These are phyloP conservation scores for Pterobdella sp. DNA, from an alignment of 2,888 invertebrate species.

Conservation along the genomic window DNA sequence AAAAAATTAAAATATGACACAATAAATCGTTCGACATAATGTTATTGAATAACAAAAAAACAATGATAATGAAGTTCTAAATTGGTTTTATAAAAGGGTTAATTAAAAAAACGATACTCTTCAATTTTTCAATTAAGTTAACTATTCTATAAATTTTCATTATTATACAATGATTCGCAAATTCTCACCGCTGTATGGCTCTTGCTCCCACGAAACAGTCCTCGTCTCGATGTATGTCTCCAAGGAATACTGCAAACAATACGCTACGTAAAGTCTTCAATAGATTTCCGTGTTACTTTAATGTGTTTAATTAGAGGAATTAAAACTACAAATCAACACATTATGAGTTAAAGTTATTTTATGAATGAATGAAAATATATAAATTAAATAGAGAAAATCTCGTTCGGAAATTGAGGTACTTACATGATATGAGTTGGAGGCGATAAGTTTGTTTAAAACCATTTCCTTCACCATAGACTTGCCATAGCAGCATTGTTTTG, in stretches of 20 bases:
- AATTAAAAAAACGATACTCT: too few species aligned
- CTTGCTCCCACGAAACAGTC: constrained; percentile 45
- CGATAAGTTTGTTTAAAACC: constrained; percentile 33
- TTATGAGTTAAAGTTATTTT: neutral
- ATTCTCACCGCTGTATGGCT: constrained; percentile 38
- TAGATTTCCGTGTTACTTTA: neutral
- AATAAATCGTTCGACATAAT: too few species aligned
- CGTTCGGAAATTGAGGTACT: constrained; percentile 23
- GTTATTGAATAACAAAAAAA: too few species aligned
- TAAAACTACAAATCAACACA: neutral
- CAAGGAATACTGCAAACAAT: constrained; percentile 37
- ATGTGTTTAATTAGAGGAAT: neutral
- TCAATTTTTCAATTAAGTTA: too few species aligned
- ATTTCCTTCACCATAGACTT: constrained; percentile 36
- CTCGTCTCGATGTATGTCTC: constrained; percentile 39
- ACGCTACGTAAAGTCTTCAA: neutral
- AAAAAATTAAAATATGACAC: too few species aligned
- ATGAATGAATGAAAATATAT: neutral
- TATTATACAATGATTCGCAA: neutral
- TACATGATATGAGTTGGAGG: constrained; percentile 38
- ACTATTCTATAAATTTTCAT: neutral
- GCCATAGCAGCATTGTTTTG: constrained; percentile 38
- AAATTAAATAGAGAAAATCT: too few species aligned
- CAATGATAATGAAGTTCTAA: too few species aligned
- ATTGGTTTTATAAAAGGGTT: too few species aligned